Evolutionary conservation across 1,140 invertebrate species (phyloP).

Genomic region (Monochamus saltuarius): DNA sequence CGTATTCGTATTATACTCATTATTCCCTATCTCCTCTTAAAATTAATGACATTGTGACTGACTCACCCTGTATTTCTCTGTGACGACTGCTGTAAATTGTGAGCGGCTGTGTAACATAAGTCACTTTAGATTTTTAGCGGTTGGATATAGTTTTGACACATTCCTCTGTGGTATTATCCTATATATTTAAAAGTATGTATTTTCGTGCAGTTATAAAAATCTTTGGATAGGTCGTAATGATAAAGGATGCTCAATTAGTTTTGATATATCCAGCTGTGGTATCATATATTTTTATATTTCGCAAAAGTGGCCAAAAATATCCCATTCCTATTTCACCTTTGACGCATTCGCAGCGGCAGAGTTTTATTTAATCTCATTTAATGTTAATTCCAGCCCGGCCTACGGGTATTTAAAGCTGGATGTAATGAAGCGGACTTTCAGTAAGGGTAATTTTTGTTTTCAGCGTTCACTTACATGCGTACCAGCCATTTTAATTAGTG

Average conservation of each 20-base stretch:
- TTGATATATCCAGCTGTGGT: neutral
- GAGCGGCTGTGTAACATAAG: too few species aligned
- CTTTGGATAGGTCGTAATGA: too few species aligned
- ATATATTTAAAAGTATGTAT: too few species aligned
- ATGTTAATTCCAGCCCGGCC: neutral
- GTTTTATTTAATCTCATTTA: neutral
- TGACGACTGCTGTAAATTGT: too few species aligned
- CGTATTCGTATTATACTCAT: too few species aligned
- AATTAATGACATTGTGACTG: too few species aligned
- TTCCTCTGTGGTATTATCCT: too few species aligned
- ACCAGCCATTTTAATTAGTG: conserved; percentile 32
- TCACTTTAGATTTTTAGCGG: too few species aligned
- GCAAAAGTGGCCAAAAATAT: neutral
- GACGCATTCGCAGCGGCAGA: neutral
- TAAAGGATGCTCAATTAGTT: neutral
- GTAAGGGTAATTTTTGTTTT: conserved; percentile 23
- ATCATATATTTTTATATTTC: neutral
- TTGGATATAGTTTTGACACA: too few species aligned
- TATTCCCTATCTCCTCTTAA: too few species aligned
- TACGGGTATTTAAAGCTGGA: conserved; percentile 15
- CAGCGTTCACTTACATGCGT: conserved; percentile 25
- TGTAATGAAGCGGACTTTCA: conserved; percentile 29
- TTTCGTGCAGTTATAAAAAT: too few species aligned
- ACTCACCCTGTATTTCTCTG: too few species aligned
- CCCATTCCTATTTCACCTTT: neutral